Conservation (phyloP, 2,797 vertebrate species). For the Xiphorhynchus erythropygius region DNA sequence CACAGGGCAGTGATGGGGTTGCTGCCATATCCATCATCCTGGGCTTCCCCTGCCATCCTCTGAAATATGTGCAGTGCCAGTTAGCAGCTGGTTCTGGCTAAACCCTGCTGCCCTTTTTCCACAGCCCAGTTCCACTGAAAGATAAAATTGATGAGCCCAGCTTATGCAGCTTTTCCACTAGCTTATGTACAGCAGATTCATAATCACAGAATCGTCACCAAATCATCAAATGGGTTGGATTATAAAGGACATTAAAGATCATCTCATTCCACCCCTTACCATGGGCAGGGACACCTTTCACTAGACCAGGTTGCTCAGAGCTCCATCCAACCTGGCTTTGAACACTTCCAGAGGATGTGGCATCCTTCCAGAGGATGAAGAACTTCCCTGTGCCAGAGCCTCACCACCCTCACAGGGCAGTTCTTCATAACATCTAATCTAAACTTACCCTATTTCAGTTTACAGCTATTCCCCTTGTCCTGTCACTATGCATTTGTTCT, state of each 20-base stretch:
- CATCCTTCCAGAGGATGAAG: no score
- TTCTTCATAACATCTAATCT: neutral
- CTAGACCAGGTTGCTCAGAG: accelerated
- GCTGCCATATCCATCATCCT: neutral
- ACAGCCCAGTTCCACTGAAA: neutral
- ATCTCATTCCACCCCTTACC: accelerated
- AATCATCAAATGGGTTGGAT: neutral
- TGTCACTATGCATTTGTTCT: neutral
- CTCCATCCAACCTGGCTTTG: accelerated
- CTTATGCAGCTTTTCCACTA: neutral
- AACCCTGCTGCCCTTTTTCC: neutral
- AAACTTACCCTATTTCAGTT: neutral
- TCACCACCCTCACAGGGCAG: neutral
- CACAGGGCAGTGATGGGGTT: neutral
- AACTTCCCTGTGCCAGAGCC: neutral
- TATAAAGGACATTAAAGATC: neutral
- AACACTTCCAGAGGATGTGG: neutral
- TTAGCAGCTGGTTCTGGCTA: neutral
- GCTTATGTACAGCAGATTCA: neutral
- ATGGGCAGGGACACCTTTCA: neutral
- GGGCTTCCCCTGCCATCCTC: neutral
- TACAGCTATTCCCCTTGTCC: neutral
- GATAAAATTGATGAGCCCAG: neutral
- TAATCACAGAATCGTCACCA: neutral
- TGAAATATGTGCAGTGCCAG: neutral